phyloP scores from a whole-genome alignment of 1,140 invertebrate species.

The Drosophila saltans region DNA sequence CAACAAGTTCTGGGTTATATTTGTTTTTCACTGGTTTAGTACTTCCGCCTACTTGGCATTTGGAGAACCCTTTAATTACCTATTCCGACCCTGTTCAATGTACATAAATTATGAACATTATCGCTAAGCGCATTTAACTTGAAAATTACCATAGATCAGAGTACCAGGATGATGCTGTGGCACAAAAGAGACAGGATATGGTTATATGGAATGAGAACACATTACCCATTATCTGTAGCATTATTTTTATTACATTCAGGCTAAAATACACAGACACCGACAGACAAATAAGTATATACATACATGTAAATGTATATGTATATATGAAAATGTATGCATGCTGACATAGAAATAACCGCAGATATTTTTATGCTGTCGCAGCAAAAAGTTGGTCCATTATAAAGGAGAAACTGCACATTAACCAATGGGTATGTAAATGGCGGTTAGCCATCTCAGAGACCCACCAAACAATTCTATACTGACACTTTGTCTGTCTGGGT shows the following conservation, averaged over 20 bases:
- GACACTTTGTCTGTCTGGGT: conserved; percentile 10
- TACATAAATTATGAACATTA: conserved; percentile 59
- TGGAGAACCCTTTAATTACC: neutral
- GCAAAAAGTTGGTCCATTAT: conserved; percentile 63
- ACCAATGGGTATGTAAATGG: conserved; percentile 65
- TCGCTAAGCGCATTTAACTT: conserved; percentile 60
- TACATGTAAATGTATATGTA: neutral
- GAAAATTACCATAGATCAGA: conserved; percentile 63
- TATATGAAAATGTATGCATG: neutral
- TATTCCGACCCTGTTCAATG: conserved; percentile 20
- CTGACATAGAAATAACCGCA: conserved; percentile 40
- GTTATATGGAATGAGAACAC: conserved; percentile 14
- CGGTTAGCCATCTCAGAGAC: conserved; percentile 6
- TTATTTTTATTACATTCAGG: conserved; percentile 68
- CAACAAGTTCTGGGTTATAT: neutral
- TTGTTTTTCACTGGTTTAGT: neutral
- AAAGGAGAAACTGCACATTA: conserved; percentile 53
- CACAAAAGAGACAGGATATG: conserved; percentile 12
- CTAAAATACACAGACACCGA: conserved; percentile 4
- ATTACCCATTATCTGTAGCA: conserved; percentile 54
- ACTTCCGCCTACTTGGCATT: neutral
- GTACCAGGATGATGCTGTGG: conserved; percentile 29
- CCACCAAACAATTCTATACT: neutral
- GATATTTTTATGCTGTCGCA: conserved; percentile 56
- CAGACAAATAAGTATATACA: neutral